These are phyloP conservation scores for Zonitis immaculata DNA, from an alignment of 2,888 invertebrate species.

Conservation along the genomic window DNA sequence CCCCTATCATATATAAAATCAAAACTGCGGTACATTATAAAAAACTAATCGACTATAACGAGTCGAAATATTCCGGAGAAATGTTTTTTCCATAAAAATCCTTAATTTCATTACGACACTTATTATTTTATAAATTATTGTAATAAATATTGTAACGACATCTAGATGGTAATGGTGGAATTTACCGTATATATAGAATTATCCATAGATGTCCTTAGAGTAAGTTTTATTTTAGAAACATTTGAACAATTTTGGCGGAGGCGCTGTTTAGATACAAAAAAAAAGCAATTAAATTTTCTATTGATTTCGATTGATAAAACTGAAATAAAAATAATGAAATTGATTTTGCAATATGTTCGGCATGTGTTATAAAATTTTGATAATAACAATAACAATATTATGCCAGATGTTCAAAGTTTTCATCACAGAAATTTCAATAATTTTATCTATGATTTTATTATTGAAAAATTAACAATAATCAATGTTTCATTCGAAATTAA, in stretches of 20 bases:
- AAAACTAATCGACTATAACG: too few species aligned
- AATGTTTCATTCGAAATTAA: too few species aligned
- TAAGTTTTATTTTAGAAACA: background rate
- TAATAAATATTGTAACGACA: too few species aligned
- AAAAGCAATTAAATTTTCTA: background rate
- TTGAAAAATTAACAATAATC: background rate
- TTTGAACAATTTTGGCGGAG: background rate
- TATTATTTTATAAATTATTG: too few species aligned
- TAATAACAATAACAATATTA: conserved; percentile 4
- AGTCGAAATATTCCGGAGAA: too few species aligned
- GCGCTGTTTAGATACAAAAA: background rate
- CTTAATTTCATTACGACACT: too few species aligned
- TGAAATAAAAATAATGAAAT: conserved; percentile 1
- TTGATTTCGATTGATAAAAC: background rate
- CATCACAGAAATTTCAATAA: conserved; percentile 1
- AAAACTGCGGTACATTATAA: too few species aligned
- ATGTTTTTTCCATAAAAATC: too few species aligned
- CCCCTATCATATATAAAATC: too few species aligned
- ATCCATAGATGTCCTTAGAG: background rate
- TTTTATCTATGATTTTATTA: background rate
- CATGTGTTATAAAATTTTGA: conserved; percentile 5
- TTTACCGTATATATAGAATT: background rate
- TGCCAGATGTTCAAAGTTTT: conserved; percentile 1
- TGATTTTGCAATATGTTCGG: conserved; percentile 5
- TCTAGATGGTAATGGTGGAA: background rate